Evolutionary conservation across 2,113 vertebrate species (phyloP), one percentile per base, ranked within the genome.

Genomic region (Rissa tridactyla): DNA sequence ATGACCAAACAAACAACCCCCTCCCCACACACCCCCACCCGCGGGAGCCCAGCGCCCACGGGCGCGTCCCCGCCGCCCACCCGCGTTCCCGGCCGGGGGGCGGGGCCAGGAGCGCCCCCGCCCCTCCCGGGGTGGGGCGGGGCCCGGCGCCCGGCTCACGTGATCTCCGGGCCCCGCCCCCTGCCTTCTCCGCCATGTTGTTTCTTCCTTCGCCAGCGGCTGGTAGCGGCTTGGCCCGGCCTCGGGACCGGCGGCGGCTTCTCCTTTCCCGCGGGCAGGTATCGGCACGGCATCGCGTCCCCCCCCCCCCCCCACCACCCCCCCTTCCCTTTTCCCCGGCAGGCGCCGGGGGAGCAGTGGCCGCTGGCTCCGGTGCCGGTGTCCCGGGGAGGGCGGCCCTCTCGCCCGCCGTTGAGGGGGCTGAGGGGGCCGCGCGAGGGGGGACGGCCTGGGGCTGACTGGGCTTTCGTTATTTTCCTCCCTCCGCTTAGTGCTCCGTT

Each of bases 141-240:
- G 23, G 20, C 42, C 55, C 1, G 6, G 5, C 1, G 5, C 3
- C 7, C 3, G 4, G 4, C 0, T 60, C 92, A 94, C 92, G 83
- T 81, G 82, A 38, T 27, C 29, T 20, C 8, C 9, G 5, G 8
- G 2, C 4, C 29, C 81, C 72, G 94, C 79, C 96, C 92, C 77
- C 86, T 47, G 52, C 13, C 38, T 18, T 34, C 20, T 38, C 81
- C 97, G 97, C 98, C 98, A 98, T 98, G 95, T 97, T 97, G 89
- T 95, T 94, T 34, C 83, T 38, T 49, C 65, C 81, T 92, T 91
- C 61, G 6, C 34, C 40, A n/a, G 82, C 27, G 51, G 86, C 72
- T 5, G 27, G 22, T 6, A 46, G 94, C 25, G 72, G 68, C 11
- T 19, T 21, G 42, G 65, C 21, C 15, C 19, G 25, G 66, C 22